A percentile compares a stretch with the other conserved stretches of the same genome.
Conservation (phyloP, 2,888 invertebrate species). For the Ypsolopha scabrella region DNA sequence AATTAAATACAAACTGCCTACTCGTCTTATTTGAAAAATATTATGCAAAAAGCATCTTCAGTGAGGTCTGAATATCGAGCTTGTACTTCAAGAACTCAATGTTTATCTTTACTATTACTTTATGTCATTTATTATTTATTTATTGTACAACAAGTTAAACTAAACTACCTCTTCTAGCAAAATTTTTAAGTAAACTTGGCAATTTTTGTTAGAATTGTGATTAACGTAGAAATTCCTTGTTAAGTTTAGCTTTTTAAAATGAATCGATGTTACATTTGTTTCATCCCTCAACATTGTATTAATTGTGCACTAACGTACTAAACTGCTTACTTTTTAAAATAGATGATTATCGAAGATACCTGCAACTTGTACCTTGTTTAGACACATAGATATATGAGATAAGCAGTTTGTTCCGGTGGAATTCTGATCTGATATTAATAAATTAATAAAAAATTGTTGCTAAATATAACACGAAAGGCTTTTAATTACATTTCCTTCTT, state of each 20-base stretch:
- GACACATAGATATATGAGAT: slow-evolving; percentile 40
- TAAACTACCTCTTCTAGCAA: slow-evolving; percentile 34
- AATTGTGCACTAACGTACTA: slow-evolving; percentile 38
- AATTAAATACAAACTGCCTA: too few species aligned
- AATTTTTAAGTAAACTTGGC: slow-evolving; percentile 60
- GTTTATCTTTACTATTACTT: too few species aligned
- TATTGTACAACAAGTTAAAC: too few species aligned
- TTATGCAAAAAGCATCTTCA: too few species aligned
- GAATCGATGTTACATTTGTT: slow-evolving; percentile 8
- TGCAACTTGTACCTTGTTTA: slow-evolving; percentile 50
- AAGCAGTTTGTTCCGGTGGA: slow-evolving; percentile 66
- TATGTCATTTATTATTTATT: too few species aligned
- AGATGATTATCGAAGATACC: slow-evolving; percentile 23
- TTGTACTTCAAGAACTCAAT: too few species aligned
- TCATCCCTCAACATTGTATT: slow-evolving; percentile 15
- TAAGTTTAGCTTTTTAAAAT: slow-evolving; percentile 45
- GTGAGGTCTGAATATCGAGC: too few species aligned
- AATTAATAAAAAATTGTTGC: slow-evolving; percentile 72
- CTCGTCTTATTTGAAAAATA: too few species aligned
- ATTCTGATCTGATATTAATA: slow-evolving; percentile 70
- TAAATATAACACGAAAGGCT: slow-evolving; percentile 28
- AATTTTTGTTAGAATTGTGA: slow-evolving; percentile 41
- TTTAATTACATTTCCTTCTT: not conserved
- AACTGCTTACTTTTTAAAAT: slow-evolving; percentile 16
- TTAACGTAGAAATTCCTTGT: slow-evolving; percentile 46